Conservation (phyloP, 2,113 vertebrate genomes). For the Todiramphus saurophagus region DNA sequence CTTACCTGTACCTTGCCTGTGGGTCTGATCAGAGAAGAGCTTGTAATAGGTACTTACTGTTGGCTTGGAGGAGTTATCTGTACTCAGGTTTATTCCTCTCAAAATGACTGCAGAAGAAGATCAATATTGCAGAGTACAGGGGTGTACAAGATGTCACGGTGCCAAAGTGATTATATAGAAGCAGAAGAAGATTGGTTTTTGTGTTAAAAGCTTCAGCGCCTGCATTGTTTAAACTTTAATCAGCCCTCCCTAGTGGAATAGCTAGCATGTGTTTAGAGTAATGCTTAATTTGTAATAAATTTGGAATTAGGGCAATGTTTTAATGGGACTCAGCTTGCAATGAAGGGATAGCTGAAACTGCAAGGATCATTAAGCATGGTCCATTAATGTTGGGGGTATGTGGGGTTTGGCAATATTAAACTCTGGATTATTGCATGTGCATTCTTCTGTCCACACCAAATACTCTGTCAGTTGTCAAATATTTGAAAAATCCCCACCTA, state of each 20-base stretch:
- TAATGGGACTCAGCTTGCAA: background rate
- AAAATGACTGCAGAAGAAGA: rapidly evolving
- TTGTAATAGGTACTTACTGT: background rate
- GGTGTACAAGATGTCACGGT: background rate
- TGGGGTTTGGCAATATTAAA: background rate
- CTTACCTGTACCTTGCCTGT: background rate
- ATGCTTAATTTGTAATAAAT: slow-evolving; percentile 26
- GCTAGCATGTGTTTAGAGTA: slow-evolving; percentile 5
- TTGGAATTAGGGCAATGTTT: background rate
- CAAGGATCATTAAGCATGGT: background rate
- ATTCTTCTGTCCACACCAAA: background rate
- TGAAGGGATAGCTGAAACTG: background rate
- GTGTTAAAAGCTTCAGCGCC: background rate
- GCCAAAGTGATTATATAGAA: background rate
- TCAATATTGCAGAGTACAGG: background rate
- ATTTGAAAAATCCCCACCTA: background rate
- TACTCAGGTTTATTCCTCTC: background rate
- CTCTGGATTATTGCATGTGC: background rate
- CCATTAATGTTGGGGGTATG: background rate
- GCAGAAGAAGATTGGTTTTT: background rate
- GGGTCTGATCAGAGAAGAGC: background rate
- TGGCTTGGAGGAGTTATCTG: background rate
- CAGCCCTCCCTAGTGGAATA: background rate
- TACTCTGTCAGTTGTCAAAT: background rate
- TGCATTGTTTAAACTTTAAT: slow-evolving; percentile 24